Base-by-base conservation (phyloP, 2,113 vertebrate species). In the Balaeniceps rex region DNA sequence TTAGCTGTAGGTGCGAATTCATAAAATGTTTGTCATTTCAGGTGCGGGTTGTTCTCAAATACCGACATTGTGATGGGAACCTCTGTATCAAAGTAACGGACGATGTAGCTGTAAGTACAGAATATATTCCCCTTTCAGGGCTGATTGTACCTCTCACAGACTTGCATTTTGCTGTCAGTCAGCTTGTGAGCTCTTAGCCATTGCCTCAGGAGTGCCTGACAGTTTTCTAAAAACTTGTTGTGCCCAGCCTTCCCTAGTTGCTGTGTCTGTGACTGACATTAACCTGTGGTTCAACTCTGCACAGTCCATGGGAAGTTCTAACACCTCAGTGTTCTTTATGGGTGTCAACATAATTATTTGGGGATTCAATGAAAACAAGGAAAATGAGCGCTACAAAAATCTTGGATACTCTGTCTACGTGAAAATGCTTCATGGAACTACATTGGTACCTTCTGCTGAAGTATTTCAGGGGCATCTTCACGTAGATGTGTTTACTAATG, bases 81-180 rank as follows among this genome's bases (percentile, higher is more conserved):
- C 98, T 99, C 26, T 99, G 99, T 82, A 99, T 99, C 87, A 99
- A 99, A 98, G 99, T 99, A 66, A 99, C 99, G 19, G 99, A 99
- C 83, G 99, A 99, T 34, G 97, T 98, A 68, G 99, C 99, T 98
- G 99, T 99, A 97, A 99, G 99, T 98, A 97, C 81, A 55, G 71
- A 61, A 70, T 83, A 78, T 51, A 19, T 36, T 94, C 34, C 17
- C 4, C 26, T 77, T 77, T 13, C 34, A 63, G 74, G 54, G 61
- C 47, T 95, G 83, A 5, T 13, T 57, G 47, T 63, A 25, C 40
- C 26, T 38, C 51, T 46, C 11, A 5, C 1, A 5, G 33, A 31
- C 33, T 55, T 52, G 19, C 1, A 3, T 65, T 92, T 74, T 83
- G 33, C n/a, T 79, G 40, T 88, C 46, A 57, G 36, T 47, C 44